phyloP scores from a whole-genome alignment of 1,140 invertebrate genomes.

The Dreissena rostriformis region DNA sequence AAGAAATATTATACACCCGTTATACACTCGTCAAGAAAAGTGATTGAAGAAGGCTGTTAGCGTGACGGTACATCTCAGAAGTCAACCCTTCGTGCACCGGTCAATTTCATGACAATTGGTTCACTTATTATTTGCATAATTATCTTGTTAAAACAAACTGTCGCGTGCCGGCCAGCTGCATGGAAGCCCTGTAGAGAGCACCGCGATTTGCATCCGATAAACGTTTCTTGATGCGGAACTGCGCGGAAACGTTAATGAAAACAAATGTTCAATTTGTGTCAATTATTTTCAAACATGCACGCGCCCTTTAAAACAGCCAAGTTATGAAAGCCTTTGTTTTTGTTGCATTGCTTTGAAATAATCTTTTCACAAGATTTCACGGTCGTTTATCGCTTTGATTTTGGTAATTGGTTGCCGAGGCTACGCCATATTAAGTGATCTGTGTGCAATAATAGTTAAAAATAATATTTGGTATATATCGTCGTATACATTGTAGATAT shows the following conservation, averaged over 20 bases:
- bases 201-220: not conserved
- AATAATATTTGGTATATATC: no score
- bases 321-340: not conserved
- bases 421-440: no score
- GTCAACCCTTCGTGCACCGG: not conserved
- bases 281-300: not conserved
- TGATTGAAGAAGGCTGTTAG: no score
- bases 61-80: no score
- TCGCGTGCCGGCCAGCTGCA: not conserved
- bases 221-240: not conserved
- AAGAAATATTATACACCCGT: no score
- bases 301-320: not conserved
- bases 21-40: no score
- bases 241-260: not conserved
- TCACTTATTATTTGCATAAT: slow-evolving; percentile 2
- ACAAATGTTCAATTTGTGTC: not conserved
- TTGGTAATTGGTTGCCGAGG: no score
- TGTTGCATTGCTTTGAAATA: no score
- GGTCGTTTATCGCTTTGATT: no score
- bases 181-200: not conserved
- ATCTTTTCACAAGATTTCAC: no score
- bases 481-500: no score
- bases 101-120: not conserved
- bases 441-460: no score
- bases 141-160: not conserved